Conservation (phyloP, 2,888 invertebrate genomes). For the Leptinotarsa rubiginosa region DNA sequence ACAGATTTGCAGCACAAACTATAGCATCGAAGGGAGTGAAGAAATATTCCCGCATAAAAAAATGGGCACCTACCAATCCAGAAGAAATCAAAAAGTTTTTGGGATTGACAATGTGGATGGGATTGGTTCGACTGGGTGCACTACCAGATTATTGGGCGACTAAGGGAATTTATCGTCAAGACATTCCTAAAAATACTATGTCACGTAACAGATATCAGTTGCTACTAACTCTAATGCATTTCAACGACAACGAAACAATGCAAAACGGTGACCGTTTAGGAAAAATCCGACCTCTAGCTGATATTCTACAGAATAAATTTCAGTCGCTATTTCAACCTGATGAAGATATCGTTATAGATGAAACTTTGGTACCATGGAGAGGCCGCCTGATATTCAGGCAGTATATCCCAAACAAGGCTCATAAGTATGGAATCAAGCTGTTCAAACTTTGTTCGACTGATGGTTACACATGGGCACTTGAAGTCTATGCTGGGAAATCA, state of each 20-base stretch:
- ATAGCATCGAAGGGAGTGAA: not conserved
- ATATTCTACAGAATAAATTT: too few species aligned
- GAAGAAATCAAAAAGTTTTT: constrained; percentile 19
- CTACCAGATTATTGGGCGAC: not conserved
- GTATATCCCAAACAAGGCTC: too few species aligned
- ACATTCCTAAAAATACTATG: constrained; percentile 3
- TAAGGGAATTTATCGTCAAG: not conserved
- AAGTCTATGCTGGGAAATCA: constrained; percentile 32
- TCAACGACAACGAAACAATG: constrained; percentile 4
- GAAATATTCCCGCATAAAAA: not conserved
- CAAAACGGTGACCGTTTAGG: constrained; percentile 27
- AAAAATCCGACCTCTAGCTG: too few species aligned
- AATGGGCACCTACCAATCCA: not conserved
- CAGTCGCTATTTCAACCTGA: too few species aligned
- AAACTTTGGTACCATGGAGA: too few species aligned
- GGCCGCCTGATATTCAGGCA: too few species aligned
- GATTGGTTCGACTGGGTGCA: constrained; percentile 17
- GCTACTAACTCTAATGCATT: constrained; percentile 22
- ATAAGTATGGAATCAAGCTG: constrained; percentile 27
- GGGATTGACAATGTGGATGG: constrained; percentile 26
- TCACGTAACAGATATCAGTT: constrained; percentile 3
- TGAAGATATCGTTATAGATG: too few species aligned
- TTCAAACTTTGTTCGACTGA: constrained; percentile 36
- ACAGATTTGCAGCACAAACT: constrained; percentile 23
- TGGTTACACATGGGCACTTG: constrained; percentile 31